These are phyloP conservation scores for Zonitis immaculata DNA, from an alignment of 2,888 invertebrate genomes.

Conservation along the genomic window DNA sequence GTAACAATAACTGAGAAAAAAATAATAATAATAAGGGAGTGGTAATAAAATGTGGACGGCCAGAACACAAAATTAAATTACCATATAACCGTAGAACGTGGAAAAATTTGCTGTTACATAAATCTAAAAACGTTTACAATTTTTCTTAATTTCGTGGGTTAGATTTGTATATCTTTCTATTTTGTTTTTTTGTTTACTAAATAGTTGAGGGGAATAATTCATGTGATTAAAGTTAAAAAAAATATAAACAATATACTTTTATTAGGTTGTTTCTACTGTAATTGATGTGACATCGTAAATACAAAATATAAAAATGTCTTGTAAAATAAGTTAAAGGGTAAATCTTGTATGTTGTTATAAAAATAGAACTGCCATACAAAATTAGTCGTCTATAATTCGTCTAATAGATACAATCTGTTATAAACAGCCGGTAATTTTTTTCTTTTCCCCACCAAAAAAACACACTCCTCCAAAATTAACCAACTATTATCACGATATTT, in stretches of 20 bases:
- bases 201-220: not conserved
- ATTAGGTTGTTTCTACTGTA: constrained; percentile 18
- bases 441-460: not conserved
- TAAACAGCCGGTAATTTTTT: constrained; percentile 26
- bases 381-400: constrained; percentile 35
- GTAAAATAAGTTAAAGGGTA: constrained; percentile 24
- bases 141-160: constrained; percentile 10
- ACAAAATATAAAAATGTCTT: constrained; percentile 26
- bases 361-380: constrained; percentile 27
- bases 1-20: not conserved
- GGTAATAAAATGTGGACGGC: not conserved
- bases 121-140: constrained; percentile 2
- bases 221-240: constrained; percentile 2
- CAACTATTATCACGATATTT: constrained; percentile 26
- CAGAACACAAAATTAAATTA: constrained; percentile 12
- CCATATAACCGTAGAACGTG: constrained; percentile 1
- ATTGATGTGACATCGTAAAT: constrained; percentile 24
- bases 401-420: constrained; percentile 37
- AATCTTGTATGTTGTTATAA: constrained; percentile 17
- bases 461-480: constrained; percentile 27
- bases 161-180: no score
- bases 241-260: constrained; percentile 19
- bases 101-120: constrained; percentile 6
- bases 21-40: not conserved
- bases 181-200: constrained; percentile 7